Evolutionary conservation across 2,888 invertebrate genomes (phyloP).

Genomic region (Rotaria macrura): DNA sequence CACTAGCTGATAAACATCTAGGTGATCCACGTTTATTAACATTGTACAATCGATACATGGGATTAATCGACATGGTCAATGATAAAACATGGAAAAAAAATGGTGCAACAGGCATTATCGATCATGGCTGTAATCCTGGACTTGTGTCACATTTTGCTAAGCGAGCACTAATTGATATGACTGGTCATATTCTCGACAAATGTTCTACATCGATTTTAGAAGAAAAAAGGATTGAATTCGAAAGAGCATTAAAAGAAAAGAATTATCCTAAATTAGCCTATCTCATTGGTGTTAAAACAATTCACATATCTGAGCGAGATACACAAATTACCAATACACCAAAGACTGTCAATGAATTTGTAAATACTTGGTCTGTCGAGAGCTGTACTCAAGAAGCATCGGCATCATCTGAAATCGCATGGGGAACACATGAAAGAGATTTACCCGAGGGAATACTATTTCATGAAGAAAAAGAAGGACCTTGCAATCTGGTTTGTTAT

Average conservation of each 20-base stretch:
- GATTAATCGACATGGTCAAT: not conserved
- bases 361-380: not conserved
- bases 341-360: not conserved
- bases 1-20: not conserved
- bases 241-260: too few relatives aligned
- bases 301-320: too few relatives aligned
- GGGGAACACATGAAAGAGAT: conserved; percentile 14
- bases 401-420: not conserved
- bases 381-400: not conserved
- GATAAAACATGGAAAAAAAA: not conserved
- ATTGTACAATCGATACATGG: not conserved
- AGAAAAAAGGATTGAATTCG: too few relatives aligned
- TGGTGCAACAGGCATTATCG: not conserved
- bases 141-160: conserved; percentile 14
- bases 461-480: not conserved
- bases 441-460: not conserved
- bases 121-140: conserved; percentile 13
- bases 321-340: not conserved
- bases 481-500: not conserved
- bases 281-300: not conserved
- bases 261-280: not conserved
- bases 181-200: not conserved
- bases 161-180: not conserved
- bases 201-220: not conserved
- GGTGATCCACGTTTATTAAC: not conserved